These are phyloP conservation scores for Cartodere bifasciata DNA, from an alignment of 2,888 invertebrate species.

Conservation along the genomic window DNA sequence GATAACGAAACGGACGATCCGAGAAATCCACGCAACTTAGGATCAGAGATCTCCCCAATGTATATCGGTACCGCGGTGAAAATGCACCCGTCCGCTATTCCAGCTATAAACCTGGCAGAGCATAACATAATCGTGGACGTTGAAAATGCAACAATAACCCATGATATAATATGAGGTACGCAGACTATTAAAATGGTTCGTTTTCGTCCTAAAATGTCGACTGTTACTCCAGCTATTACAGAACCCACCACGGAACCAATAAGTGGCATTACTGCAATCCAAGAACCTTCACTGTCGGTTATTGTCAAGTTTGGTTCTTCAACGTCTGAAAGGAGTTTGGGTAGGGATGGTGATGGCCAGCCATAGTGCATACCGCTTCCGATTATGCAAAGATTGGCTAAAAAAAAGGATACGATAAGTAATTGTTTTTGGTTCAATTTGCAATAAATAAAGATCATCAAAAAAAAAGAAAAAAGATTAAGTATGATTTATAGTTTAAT, in stretches of 20 bases:
- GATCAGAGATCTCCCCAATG: conserved; percentile 45
- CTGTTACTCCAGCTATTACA: conserved; percentile 47
- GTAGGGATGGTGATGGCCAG: conserved; percentile 50
- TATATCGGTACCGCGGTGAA: conserved; percentile 42
- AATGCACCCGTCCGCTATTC: conserved; percentile 39
- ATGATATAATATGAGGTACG: conserved; percentile 45
- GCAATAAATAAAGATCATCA: background rate
- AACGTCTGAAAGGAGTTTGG: conserved; percentile 32
- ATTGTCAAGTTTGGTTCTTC: conserved; percentile 29
- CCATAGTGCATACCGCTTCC: conserved; percentile 37
- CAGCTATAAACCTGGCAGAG: conserved; percentile 42
- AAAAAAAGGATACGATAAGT: conserved; percentile 16
- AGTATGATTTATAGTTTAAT: too few species aligned
- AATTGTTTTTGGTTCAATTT: background rate
- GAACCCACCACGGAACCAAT: conserved; percentile 51
- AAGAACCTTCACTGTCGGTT: conserved; percentile 41
- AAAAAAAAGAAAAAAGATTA: too few species aligned
- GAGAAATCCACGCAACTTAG: conserved; percentile 41
- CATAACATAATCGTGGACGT: conserved; percentile 43
- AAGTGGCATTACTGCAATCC: conserved; percentile 53
- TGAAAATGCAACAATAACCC: conserved; percentile 48
- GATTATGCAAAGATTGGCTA: conserved; percentile 29
- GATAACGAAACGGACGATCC: conserved; percentile 43
- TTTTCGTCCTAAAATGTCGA: conserved; percentile 54
- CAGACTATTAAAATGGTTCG: conserved; percentile 45